Conservation (phyloP, 2,888 invertebrate genomes). For the Cheilosia variabilis region DNA sequence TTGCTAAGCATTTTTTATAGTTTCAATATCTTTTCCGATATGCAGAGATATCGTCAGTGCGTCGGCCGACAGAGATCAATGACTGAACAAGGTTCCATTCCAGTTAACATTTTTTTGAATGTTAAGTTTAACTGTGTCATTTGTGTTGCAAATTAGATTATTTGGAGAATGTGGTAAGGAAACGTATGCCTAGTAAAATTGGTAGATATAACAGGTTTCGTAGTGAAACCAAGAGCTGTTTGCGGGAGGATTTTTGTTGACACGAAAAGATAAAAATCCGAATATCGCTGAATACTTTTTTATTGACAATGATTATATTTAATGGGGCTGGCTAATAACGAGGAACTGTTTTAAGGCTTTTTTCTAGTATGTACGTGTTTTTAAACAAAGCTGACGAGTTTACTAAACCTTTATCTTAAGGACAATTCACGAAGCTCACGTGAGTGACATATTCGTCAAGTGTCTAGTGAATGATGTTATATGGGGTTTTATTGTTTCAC, state of each 20-base stretch:
- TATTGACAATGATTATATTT: background rate
- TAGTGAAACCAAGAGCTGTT: constrained; percentile 8
- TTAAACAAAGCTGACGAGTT: too few species aligned
- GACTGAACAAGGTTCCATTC: constrained; percentile 48
- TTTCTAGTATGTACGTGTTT: too few species aligned
- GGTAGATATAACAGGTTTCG: constrained; percentile 1
- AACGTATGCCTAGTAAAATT: background rate
- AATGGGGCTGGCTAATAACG: background rate
- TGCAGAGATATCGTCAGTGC: constrained; percentile 23
- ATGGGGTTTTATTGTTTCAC: too few species aligned
- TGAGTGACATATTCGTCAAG: too few species aligned
- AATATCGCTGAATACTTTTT: background rate
- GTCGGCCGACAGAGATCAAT: constrained; percentile 38
- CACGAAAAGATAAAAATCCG: background rate
- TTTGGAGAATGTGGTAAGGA: background rate
- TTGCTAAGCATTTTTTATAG: constrained; percentile 28
- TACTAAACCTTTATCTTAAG: too few species aligned
- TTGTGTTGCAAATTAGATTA: constrained; percentile 49
- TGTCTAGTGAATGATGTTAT: too few species aligned
- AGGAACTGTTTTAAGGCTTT: background rate
- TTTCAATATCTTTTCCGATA: constrained; percentile 38
- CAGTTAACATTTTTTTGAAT: constrained; percentile 12
- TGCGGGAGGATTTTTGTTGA: background rate
- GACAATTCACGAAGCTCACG: too few species aligned
- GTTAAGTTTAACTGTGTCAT: constrained; percentile 27